Evolutionary conservation across 2,888 invertebrate genomes (phyloP).

Genomic region (Ectemnius lituratus): DNA sequence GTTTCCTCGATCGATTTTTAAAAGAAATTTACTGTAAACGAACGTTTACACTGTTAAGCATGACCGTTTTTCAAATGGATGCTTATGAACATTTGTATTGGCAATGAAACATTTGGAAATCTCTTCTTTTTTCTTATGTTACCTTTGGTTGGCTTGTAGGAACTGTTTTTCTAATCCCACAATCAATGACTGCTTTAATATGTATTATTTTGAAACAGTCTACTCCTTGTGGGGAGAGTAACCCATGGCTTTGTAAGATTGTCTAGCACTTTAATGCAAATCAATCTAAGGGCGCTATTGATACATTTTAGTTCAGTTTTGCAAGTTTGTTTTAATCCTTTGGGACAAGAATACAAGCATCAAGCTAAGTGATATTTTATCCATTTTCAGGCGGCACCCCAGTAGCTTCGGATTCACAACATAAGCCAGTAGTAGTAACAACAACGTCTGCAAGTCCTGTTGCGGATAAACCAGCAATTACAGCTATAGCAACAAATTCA

Average conservation of each 20-base stretch:
- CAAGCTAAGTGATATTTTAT: neutral
- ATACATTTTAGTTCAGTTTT: slow-evolving; percentile 29
- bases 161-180: slow-evolving; percentile 26
- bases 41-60: slow-evolving; percentile 8
- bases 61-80: neutral
- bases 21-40: neutral
- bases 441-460: slow-evolving; percentile 68
- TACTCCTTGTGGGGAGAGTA: slow-evolving; percentile 61
- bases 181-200: slow-evolving; percentile 37
- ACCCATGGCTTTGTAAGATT: slow-evolving; percentile 68
- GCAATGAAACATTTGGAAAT: too few relatives aligned
- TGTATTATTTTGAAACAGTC: slow-evolving; percentile 33
- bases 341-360: too few relatives aligned
- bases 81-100: too few relatives aligned
- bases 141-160: slow-evolving; percentile 15
- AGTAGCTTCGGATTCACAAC: slow-evolving; percentile 65
- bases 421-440: slow-evolving; percentile 65
- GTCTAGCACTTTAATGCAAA: slow-evolving; percentile 36
- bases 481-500: slow-evolving; percentile 43
- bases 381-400: slow-evolving; percentile 79
- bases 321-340: neutral
- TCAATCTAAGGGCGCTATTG: slow-evolving; percentile 61
- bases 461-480: slow-evolving; percentile 71
- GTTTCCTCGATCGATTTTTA: neutral
- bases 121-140: neutral